Conservation (phyloP, 2,888 invertebrate species). For the Orthosia gothica region DNA sequence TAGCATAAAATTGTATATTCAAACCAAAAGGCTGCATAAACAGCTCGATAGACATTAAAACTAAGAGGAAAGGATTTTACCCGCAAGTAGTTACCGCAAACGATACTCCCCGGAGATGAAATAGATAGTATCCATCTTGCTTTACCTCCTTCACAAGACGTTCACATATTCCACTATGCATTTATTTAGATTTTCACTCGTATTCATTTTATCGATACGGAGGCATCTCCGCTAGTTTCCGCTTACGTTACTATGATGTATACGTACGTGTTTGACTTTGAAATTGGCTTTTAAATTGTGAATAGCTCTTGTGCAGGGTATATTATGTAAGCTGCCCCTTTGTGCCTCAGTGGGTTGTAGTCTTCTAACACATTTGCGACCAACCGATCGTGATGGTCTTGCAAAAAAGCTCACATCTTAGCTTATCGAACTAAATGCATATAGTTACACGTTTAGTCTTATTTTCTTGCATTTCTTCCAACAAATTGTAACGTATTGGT, state of each 20-base stretch:
- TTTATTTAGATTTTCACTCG: constrained; percentile 66
- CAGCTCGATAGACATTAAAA: constrained; percentile 63
- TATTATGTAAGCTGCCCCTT: not conserved
- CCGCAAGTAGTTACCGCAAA: constrained; percentile 59
- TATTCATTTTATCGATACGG: constrained; percentile 61
- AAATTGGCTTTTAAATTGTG: constrained; percentile 38
- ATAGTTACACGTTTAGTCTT: too few species aligned
- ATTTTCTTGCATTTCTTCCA: too few species aligned
- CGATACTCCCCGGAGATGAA: constrained; percentile 64
- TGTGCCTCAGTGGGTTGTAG: not conserved
- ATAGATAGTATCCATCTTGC: constrained; percentile 65
- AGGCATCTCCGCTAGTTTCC: constrained; percentile 48
- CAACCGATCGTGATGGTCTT: not conserved
- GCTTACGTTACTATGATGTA: constrained; percentile 40
- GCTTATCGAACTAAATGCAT: too few species aligned
- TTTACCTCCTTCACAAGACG: constrained; percentile 59
- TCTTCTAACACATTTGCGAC: not conserved
- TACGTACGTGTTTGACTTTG: constrained; percentile 22
- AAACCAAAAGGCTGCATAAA: constrained; percentile 60
- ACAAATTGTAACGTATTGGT: too few species aligned
- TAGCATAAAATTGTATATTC: constrained; percentile 61
- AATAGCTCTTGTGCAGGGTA: not conserved
- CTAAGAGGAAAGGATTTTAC: constrained; percentile 64
- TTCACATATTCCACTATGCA: constrained; percentile 63
- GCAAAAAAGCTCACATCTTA: not conserved